A percentile compares a stretch with the other conserved stretches of the same genome.
Evolutionary conservation across 35 echinoderm and acorn worm genomes (phyloP).

Genomic region (Apostichopus japonicus): DNA sequence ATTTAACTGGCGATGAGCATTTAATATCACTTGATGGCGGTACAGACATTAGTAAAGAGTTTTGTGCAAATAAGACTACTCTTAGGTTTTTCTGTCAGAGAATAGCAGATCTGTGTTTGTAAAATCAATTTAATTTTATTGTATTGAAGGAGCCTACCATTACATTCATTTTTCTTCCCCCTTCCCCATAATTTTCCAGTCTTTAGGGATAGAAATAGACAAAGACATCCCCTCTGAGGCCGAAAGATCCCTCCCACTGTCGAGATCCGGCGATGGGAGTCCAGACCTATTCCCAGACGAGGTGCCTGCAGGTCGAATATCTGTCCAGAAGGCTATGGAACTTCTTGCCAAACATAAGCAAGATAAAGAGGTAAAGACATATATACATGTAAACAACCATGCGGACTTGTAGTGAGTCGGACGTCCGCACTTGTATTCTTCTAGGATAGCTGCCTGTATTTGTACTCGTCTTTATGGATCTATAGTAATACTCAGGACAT

Average conservation of each 20-base stretch:
- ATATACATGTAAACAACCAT: too few relatives aligned
- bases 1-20: too few relatives aligned
- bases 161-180: neutral
- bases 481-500: too few relatives aligned
- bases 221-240: slow-evolving; percentile 5
- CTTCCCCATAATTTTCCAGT: neutral
- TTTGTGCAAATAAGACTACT: too few relatives aligned
- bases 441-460: neutral
- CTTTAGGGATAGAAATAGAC: slow-evolving; percentile 48
- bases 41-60: too few relatives aligned
- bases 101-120: too few relatives aligned
- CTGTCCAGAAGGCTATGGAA: slow-evolving; percentile 80
- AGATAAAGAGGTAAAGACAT: slow-evolving; percentile 62
- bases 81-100: too few relatives aligned
- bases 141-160: too few relatives aligned
- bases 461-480: too few relatives aligned
- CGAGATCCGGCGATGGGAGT: neutral
- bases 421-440: neutral
- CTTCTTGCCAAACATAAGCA: slow-evolving; percentile 81
- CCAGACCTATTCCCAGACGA: slow-evolving; percentile 58
- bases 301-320: slow-evolving; percentile 69
- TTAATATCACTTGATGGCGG: too few relatives aligned
- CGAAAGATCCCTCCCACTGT: slow-evolving; percentile 55
- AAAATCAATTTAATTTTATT: too few relatives aligned
- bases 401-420: too few relatives aligned